phyloP scores from a whole-genome alignment of 1,140 invertebrate genomes.

The Drosophila tsacasi region DNA sequence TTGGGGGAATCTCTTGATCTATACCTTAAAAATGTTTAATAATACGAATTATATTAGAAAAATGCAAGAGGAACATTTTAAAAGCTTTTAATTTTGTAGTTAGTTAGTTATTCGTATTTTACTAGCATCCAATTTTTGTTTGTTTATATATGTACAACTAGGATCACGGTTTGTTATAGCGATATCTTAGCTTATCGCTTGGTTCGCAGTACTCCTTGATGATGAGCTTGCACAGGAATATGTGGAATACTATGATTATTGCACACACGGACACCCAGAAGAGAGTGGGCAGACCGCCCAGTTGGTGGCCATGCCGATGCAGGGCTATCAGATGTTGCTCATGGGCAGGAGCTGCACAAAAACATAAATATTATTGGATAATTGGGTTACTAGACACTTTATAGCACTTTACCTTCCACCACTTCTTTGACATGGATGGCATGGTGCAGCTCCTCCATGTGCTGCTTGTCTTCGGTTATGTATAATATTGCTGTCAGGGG shows the following conservation, averaged over 20 bases:
- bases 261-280: slow-evolving; percentile 97
- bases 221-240: slow-evolving; percentile 97
- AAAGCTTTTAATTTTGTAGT: slow-evolving; percentile 5
- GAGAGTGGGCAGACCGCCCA: slow-evolving; percentile 95
- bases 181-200: slow-evolving; percentile 88
- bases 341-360: slow-evolving; percentile 93
- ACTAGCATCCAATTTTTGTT: slow-evolving; percentile 37
- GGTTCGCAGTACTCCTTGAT: slow-evolving; percentile 95
- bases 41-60: not conserved
- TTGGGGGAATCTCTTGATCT: too few relatives aligned
- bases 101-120: slow-evolving; percentile 41
- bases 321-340: slow-evolving; percentile 96
- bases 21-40: not conserved
- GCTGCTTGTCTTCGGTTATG: slow-evolving; percentile 94
- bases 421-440: slow-evolving; percentile 96
- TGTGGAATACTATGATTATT: slow-evolving; percentile 96
- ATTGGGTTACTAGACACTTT: accelerated
- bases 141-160: slow-evolving; percentile 65
- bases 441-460: slow-evolving; percentile 96
- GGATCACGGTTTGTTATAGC: slow-evolving; percentile 89
- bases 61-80: not conserved
- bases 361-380: not conserved
- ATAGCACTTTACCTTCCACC: slow-evolving; percentile 88
- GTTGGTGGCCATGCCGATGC: slow-evolving; percentile 95
- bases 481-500: slow-evolving; percentile 97